Conservation (phyloP, 2,113 vertebrate species). For the Clarias magur region DNA sequence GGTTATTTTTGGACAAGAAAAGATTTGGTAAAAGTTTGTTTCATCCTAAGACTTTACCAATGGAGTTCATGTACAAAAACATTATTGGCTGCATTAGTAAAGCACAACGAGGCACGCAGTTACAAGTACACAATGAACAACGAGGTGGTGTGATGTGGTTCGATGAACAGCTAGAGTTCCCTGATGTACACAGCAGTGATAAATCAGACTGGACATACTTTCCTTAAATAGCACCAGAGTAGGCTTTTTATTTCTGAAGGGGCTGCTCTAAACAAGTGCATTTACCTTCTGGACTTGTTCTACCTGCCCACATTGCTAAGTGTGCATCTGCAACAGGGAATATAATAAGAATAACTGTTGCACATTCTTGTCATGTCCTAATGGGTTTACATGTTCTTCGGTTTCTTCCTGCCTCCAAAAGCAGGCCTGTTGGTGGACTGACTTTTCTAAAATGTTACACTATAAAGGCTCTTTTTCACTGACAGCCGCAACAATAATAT, state of each 20-base stretch:
- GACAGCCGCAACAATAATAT: not conserved
- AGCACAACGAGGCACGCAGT: not conserved
- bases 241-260: not conserved
- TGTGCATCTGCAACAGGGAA: not conserved
- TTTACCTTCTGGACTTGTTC: not conserved
- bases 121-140: not conserved
- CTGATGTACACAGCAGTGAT: not conserved
- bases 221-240: not conserved
- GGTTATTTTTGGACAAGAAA: not conserved
- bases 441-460: not conserved
- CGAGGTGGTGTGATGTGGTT: not conserved
- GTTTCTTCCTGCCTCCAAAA: not conserved
- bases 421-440: not conserved
- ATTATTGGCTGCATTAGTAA: not conserved
- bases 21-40: not conserved
- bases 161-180: not conserved
- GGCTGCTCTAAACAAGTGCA: not conserved
- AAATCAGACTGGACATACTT: not conserved
- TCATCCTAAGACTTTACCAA: not conserved
- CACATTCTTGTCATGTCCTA: not conserved
- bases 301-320: not conserved
- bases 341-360: not conserved
- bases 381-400: not conserved
- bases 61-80: not conserved
- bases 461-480: not conserved